Evolutionary conservation across 92 coral and sea anemone genomes (phyloP), one percentile per base, ranked within the genome.

Genomic region (Umimayanthus chanpuru): DNA sequence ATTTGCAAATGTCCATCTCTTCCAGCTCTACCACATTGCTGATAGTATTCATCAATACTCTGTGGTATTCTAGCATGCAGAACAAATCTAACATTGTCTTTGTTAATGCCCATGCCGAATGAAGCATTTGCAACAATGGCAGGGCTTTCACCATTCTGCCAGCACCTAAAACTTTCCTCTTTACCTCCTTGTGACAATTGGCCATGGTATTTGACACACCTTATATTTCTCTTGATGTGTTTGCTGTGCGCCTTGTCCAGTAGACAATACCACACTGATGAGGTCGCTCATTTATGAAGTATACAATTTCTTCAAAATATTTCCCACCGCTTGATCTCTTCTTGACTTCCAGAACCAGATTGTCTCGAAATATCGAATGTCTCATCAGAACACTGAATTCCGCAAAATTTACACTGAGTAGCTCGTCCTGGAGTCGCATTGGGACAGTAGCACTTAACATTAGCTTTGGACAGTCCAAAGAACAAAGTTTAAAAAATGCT

Each of bases 401-500:
- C n/a, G n/a, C n/a, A n/a, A n/a, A 32, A 32, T 32, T 32, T 32
- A 2, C 36, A 32, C 36, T 2, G 36, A 32, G 36, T 32, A 32
- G 36, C 36, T 32, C 2, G 36, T 32, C 36, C 36, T 32, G 36
- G 36, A 32, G 36, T 32, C 36, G 36, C 36, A 0, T 32, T 32
- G 36, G 56, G 2, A 90, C 89, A 9, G 93, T 90, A 55, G 93
- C 93, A 53, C 93, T 88, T 11, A 89, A 58, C 68, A 89, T 30
- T 64, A 89, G 58, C 43, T 72, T 84, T 4, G 89, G 91, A 43
- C 83, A 74, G 18, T 72, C 32, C 4, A 74, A 38, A 8, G 43
- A 40, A 32, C 73, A 61, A 73, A 89, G 30, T 29, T 41, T 70
- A 25, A 44, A 25, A 50, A 85, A 90, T 4, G 79, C 92, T 14